Percentiles rank a stretch among this genome's conserved stretches.
Conservation (phyloP, 2,888 invertebrate species). For the Zelleria hepariella region DNA sequence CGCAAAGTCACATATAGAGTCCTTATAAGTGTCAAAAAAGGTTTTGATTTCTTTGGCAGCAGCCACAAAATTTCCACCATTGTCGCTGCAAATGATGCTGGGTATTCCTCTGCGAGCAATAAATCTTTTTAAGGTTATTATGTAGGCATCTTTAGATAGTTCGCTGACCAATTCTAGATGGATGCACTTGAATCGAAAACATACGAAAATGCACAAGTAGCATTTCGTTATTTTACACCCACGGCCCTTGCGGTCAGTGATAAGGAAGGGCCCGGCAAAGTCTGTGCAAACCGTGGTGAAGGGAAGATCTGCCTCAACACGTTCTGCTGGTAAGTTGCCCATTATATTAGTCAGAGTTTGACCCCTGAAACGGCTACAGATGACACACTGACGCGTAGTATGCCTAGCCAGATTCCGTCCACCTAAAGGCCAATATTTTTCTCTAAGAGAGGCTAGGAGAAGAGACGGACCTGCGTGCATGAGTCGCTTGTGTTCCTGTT, state of each 20-base stretch:
- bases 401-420: not conserved
- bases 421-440: not conserved
- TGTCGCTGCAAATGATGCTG: not conserved
- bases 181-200: not conserved
- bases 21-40: not conserved
- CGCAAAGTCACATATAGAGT: not conserved
- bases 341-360: not conserved
- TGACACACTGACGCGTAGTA: not conserved
- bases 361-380: not conserved
- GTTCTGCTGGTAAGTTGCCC: not conserved
- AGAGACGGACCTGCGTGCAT: not conserved
- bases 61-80: not conserved
- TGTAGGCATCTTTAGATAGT: not conserved
- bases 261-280: not conserved
- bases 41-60: not conserved
- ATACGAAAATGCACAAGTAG: constrained; percentile 2
- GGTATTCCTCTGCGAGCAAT: constrained; percentile 1
- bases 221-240: not conserved
- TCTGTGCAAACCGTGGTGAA: not conserved
- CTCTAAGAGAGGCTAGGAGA: not conserved
- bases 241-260: too few species aligned
- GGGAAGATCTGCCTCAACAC: not conserved
- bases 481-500: not conserved
- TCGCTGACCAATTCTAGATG: constrained; percentile 1
- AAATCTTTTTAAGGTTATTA: not conserved